These are phyloP conservation scores for Octopus bimaculoides DNA, from an alignment of 1,140 invertebrate species.

Conservation along the genomic window DNA sequence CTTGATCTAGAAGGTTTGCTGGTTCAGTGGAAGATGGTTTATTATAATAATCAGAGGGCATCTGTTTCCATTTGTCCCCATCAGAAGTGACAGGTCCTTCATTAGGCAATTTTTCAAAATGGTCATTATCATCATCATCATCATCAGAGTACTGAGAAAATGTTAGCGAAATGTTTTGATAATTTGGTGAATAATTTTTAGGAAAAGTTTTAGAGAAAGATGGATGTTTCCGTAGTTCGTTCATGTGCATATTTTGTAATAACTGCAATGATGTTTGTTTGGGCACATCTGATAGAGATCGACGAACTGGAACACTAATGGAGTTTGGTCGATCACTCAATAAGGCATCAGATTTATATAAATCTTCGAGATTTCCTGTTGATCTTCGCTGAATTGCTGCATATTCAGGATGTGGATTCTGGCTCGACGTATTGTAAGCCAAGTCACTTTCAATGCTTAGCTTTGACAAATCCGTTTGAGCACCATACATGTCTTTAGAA, in stretches of 20 bases:
- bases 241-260: neutral
- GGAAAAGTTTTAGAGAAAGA: neutral
- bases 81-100: neutral
- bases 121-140: neutral
- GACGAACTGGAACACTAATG: neutral
- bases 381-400: neutral
- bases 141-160: neutral
- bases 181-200: neutral
- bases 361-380: neutral
- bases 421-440: neutral
- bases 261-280: neutral
- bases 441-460: neutral
- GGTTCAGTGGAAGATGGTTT: neutral
- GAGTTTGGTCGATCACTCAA: neutral
- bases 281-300: neutral
- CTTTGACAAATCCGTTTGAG: neutral
- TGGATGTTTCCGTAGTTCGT: neutral
- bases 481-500: neutral
- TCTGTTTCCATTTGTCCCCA: neutral
- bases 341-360: neutral
- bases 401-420: neutral
- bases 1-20: neutral
- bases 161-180: neutral
- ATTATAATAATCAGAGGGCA: no score
- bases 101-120: neutral